Conservation (phyloP, 2,888 invertebrate genomes). For the Oxycera nigricornis region DNA sequence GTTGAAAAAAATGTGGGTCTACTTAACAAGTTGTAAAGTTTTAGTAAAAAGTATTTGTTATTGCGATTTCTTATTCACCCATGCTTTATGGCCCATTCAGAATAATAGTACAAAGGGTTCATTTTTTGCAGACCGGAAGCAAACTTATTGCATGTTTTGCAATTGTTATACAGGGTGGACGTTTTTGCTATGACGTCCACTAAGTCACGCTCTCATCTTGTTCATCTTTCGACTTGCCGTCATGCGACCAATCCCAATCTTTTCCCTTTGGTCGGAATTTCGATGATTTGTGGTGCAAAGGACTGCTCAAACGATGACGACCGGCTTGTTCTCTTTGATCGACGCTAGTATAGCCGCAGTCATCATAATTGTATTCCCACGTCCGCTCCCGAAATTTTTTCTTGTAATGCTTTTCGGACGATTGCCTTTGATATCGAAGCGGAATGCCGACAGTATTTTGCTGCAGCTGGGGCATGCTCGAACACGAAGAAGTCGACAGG, state of each 20-base stretch:
- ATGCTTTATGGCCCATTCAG: too few species aligned
- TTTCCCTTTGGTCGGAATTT: conserved; percentile 77
- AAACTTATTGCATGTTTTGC: too few species aligned
- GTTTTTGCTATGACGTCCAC: too few species aligned
- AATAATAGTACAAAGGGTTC: too few species aligned
- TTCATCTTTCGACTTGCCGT: conserved; percentile 52
- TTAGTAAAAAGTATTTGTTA: too few species aligned
- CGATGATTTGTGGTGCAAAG: conserved; percentile 65
- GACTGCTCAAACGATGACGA: conserved; percentile 43
- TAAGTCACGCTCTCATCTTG: too few species aligned
- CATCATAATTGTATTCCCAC: conserved; percentile 66
- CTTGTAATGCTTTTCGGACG: conserved; percentile 76
- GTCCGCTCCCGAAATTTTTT: conserved; percentile 84
- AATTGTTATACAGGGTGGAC: too few species aligned
- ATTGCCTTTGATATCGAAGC: conserved; percentile 68
- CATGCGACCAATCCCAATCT: conserved; percentile 72
- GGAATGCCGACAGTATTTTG: conserved; percentile 63
- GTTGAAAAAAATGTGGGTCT: too few species aligned
- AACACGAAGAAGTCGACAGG: conserved; percentile 14
- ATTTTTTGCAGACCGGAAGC: too few species aligned
- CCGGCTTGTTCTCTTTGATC: conserved; percentile 31
- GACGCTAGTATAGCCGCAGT: conserved; percentile 53
- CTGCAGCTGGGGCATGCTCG: conserved; percentile 40
- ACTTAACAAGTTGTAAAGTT: too few species aligned
- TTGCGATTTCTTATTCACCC: too few species aligned